Conservation (phyloP, 2,113 vertebrate genomes). For the Mobula hypostoma region DNA sequence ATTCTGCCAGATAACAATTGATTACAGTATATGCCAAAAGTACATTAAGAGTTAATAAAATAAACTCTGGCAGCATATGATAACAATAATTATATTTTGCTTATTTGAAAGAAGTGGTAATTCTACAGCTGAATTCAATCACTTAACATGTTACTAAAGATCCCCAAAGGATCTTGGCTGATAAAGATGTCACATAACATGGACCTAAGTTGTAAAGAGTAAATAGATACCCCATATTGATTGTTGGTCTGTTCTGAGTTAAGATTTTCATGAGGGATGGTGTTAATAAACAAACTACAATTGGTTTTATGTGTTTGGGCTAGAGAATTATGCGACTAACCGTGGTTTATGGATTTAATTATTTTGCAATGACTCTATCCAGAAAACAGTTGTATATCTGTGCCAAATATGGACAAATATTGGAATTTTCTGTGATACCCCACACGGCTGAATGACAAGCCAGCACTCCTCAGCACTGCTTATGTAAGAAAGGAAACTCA, state of each 20-base stretch:
- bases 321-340: background rate
- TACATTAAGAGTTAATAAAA: background rate
- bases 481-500: background rate
- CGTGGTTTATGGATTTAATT: constrained; percentile 18
- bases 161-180: background rate
- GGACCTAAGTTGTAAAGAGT: background rate
- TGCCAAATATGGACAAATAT: background rate
- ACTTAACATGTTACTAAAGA: background rate
- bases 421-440: background rate
- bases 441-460: background rate
- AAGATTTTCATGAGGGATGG: background rate
- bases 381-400: background rate
- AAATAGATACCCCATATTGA: background rate
- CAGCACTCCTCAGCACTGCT: background rate
- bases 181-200: background rate
- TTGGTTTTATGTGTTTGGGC: background rate
- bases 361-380: background rate
- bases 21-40: background rate
- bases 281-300: background rate
- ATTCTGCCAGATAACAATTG: background rate
- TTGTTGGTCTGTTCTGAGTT: background rate
- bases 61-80: background rate
- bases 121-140: background rate
- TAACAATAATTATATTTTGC: background rate
- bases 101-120: background rate